Base-by-base conservation (phyloP, 2,888 invertebrate species). In the Pachymerium ferrugineum region DNA sequence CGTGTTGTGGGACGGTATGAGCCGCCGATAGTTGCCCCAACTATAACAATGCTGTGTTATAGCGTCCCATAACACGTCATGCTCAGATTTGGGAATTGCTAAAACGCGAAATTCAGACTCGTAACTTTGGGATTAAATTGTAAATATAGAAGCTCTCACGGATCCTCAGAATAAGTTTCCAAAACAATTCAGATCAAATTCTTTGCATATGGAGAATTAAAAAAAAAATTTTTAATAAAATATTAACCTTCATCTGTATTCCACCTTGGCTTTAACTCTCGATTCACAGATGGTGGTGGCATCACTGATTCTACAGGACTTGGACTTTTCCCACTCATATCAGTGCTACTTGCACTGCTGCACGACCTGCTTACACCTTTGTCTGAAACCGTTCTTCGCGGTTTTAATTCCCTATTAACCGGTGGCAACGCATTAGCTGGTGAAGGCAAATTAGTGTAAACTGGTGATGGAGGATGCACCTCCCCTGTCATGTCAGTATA, bases 331-430 rank as follows among this genome's bases (percentile, higher is more conserved):
- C 73, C 74, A 12, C 73, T 74, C 30, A 54, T 31, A 28, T 71
- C 70, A 30, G 70, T 71, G 16, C 74, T 70, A 12, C 70, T 70
- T 14, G 70, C 42, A 47, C 70, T 74, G 19, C 72, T 68, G 31
- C 68, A 72, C 3, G 68, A 72, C 25, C 68, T 22, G 35, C 75
- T 62, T 74, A 76, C 71, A 74, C 31, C 73, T 1, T 16, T 29
- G 1, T 28, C 22, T n/a, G 75, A 75, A 2, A 67, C 78, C 78
- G 87, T 86, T 73, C 87, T 84, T 14, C 86, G 86, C 16, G 94
- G 94, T 82, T 94, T 94, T 42, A 93, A 84, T 62, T 89, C 90
- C 72, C 94, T 86, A 81, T 94, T 90, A 29, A 94, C 92, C 54
- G 93, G 90, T 75, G 88, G 80, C 80, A 14, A 82, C 73, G 33